Conservation (phyloP, 1,140 invertebrate species). For the Ooceraea biroi region DNA sequence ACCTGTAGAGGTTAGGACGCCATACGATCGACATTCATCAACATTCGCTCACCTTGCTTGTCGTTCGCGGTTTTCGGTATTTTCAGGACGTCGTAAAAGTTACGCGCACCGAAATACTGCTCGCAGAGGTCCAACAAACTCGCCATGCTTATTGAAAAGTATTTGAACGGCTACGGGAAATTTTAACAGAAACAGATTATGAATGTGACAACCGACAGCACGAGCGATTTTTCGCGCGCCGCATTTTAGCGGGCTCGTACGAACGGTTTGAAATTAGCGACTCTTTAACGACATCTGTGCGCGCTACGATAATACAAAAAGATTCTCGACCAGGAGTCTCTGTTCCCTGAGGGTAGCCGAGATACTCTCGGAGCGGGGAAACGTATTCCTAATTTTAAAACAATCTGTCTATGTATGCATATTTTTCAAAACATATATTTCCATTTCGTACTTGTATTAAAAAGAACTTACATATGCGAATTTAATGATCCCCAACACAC, state of each 20-base stretch:
- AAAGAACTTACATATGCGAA: constrained; percentile 73
- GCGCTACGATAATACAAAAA: too few relatives aligned
- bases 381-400: constrained; percentile 8
- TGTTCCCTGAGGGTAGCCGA: too few relatives aligned
- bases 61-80: constrained; percentile 89
- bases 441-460: constrained; percentile 73
- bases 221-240: not conserved
- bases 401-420: not conserved
- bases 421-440: constrained; percentile 31
- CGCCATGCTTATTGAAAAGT: constrained; percentile 46
- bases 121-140: constrained; percentile 89
- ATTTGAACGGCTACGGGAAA: not conserved
- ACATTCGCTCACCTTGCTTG: constrained; percentile 89
- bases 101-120: constrained; percentile 90
- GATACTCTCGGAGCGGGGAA: constrained; percentile 9
- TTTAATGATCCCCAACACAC: constrained; percentile 75
- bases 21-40: constrained; percentile 5
- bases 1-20: constrained; percentile 66
- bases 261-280: not conserved
- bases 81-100: constrained; percentile 92
- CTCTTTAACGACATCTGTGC: not conserved
- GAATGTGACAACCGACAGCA: not conserved
- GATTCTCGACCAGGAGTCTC: too few relatives aligned
- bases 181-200: not conserved
- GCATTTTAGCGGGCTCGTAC: not conserved